phyloP scores from a whole-genome alignment of 2,113 vertebrate genomes.

The Irena cyanogastra region DNA sequence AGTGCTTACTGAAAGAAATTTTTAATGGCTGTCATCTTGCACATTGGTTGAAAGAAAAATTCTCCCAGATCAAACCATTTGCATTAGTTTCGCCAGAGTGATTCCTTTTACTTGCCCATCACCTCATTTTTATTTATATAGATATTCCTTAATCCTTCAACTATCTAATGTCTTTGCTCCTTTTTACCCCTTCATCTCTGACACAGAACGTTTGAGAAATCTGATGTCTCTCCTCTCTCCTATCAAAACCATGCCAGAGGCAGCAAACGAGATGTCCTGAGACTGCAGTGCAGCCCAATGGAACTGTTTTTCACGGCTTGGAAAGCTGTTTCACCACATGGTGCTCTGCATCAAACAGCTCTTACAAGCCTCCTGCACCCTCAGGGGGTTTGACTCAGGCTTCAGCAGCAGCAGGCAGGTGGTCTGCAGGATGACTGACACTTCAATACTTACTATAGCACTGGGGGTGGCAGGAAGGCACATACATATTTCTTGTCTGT shows the following conservation, averaged over 20 bases:
- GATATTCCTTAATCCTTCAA: background rate
- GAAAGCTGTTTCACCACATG: background rate
- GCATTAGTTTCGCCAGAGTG: background rate
- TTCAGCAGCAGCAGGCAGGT: background rate
- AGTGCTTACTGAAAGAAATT: background rate
- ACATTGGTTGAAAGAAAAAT: background rate
- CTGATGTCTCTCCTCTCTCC: background rate
- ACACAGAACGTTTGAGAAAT: background rate
- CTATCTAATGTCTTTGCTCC: background rate
- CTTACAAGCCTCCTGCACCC: background rate
- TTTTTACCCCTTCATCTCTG: background rate
- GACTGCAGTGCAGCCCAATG: background rate
- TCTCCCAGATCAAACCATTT: background rate
- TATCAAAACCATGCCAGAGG: background rate
- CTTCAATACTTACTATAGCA: background rate
- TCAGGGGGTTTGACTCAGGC: background rate
- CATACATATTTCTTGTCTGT: background rate
- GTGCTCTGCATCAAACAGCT: background rate
- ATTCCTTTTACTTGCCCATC: background rate
- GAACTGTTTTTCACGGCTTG: background rate
- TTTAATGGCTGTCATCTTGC: background rate
- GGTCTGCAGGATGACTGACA: background rate
- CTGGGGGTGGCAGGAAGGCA: background rate
- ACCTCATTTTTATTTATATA: background rate
- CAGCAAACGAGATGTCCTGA: conserved; percentile 15